Evolutionary conservation across 2,113 vertebrate genomes (phyloP).

Genomic region (Aptenodytes patagonicus): DNA sequence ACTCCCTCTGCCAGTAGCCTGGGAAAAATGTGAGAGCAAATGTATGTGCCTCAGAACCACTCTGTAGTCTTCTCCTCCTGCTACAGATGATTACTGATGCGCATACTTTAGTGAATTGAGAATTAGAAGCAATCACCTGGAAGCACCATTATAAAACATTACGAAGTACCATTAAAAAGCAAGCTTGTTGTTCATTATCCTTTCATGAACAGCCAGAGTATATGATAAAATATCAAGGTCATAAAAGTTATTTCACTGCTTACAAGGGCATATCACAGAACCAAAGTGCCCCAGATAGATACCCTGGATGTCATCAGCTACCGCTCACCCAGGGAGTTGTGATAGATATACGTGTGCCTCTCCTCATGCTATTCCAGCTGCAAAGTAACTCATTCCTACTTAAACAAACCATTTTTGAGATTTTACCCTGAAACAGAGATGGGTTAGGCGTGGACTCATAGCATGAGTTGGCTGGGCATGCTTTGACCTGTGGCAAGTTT

Average conservation of each 20-base stretch:
- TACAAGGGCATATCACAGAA: neutral
- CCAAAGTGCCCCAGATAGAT: neutral
- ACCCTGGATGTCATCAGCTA: neutral
- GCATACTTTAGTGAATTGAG: neutral
- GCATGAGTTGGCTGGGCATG: neutral
- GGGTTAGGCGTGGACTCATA: neutral
- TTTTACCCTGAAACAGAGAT: neutral
- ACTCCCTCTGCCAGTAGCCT: neutral
- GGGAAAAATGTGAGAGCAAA: neutral
- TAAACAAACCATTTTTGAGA: neutral
- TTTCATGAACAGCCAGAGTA: neutral
- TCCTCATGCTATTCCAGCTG: neutral
- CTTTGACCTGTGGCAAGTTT: neutral
- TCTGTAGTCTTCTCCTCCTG: neutral
- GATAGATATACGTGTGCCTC: neutral
- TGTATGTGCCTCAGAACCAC: neutral
- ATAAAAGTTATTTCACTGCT: neutral
- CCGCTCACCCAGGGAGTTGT: neutral
- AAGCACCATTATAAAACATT: neutral
- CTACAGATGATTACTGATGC: neutral
- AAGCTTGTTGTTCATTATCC: neutral
- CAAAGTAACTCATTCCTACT: neutral
- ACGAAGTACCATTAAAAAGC: neutral
- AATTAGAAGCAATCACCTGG: neutral
- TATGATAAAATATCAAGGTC: neutral